Evolutionary conservation across 1,140 invertebrate genomes (phyloP).

Genomic region (Pentalonia nigronervosa): DNA sequence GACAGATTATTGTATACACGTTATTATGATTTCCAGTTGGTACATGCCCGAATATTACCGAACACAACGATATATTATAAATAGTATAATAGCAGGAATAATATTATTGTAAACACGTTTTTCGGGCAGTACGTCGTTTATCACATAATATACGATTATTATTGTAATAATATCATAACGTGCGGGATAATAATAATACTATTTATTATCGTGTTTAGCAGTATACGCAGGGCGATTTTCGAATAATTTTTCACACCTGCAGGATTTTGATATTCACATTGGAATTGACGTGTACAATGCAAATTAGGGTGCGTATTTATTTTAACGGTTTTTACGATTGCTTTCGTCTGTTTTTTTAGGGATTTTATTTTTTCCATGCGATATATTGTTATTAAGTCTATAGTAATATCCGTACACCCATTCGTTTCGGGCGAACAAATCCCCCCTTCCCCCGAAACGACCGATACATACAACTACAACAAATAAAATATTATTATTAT

Average conservation of each 20-base stretch:
- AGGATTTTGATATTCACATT: conserved; percentile 10
- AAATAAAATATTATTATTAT: conserved; percentile 9
- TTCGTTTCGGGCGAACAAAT: neutral
- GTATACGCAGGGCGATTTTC: neutral
- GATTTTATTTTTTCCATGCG: neutral
- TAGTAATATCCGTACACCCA: neutral
- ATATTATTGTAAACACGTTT: conserved; percentile 39
- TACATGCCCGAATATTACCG: neutral
- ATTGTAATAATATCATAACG: neutral
- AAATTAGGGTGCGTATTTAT: neutral
- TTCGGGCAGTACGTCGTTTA: conserved; percentile 27
- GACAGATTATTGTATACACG: neutral
- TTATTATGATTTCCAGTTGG: neutral
- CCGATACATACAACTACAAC: neutral
- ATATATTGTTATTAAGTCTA: conserved; percentile 6
- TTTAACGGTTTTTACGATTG: conserved; percentile 26
- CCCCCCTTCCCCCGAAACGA: neutral
- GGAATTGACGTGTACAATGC: neutral
- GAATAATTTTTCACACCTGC: conserved; percentile 23
- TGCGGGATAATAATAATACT: too few species aligned
- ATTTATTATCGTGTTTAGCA: neutral
- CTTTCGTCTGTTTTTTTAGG: neutral
- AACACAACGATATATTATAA: neutral
- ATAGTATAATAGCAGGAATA: conserved; percentile 13
- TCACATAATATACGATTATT: neutral